Base-by-base conservation (phyloP, 2,797 vertebrate species). In the Anguilla pacifica region DNA sequence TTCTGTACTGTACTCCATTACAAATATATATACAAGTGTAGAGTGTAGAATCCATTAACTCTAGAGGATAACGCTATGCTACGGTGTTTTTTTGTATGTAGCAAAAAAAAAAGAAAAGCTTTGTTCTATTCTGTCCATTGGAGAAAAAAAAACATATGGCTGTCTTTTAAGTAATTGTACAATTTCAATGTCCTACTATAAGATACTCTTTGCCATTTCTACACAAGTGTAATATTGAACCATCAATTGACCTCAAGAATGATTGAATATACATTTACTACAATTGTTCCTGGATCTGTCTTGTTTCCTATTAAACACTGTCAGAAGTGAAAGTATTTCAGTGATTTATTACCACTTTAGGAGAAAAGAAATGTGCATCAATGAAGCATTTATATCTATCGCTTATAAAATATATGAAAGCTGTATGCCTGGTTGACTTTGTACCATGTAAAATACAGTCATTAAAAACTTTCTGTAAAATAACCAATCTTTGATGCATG, bases 1-100 rank as follows among this genome's bases (percentile, higher is more conserved):
- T 87, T 92, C 89, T 89, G 89, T 90, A 89, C 89, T 89, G 72
- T 92, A 51, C 86, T 70, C 31, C 82, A 88, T 88, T 46, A 88
- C 83, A 46, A 46, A 74, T 70, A 83, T 87, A 85, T 87, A 86
- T 61, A 85, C 85, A 84, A 83, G 15, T 88, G 72, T 72, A 89
- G 57, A 90, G 49, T 49, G 64, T 86, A 90, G 53, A 85, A 82
- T 31, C 86, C 46, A 89, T 84, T 85, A 88, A 87, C 77, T 85
- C 70, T 86, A 53, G 55, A 64, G 57, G 57, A 82, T 77, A 85
- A 59, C 43, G 51, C 70, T 88, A 67, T 53, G 46, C 61, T 70
- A 57, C 49, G 59, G 67, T 57, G n/a, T 86, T 72, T 86, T 85
- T 85, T 79, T 57, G 46, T 86, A 55, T 81, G 86, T 86, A 86